These are phyloP conservation scores for Cataglyphis altisquamis DNA, from an alignment of 2,888 invertebrate species.

Conservation along the genomic window DNA sequence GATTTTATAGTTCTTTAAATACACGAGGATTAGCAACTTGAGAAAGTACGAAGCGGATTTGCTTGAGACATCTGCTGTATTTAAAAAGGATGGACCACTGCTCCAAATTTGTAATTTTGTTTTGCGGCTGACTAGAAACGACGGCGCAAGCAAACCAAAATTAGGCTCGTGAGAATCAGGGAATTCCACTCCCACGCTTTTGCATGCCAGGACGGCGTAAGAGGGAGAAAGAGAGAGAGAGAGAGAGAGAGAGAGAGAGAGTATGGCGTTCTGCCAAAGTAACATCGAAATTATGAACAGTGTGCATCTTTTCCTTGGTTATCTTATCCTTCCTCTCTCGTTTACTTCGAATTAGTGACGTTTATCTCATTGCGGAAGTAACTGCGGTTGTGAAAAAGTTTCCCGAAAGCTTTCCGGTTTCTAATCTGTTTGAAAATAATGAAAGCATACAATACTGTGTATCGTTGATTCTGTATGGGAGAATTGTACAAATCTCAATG, in stretches of 20 bases:
- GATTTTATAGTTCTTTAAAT: not conserved
- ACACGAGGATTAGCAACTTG: conserved; percentile 35
- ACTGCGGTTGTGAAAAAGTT: conserved; percentile 30
- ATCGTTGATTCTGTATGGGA: not conserved
- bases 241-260: conserved; percentile 28
- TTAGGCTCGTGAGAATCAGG: conserved; percentile 78
- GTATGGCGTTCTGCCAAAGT: conserved; percentile 69
- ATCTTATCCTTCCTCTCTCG: conserved; percentile 62
- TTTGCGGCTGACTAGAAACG: conserved; percentile 66
- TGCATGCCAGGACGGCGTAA: conserved; percentile 37
- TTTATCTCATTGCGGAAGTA: conserved; percentile 46
- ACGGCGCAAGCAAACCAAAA: conserved; percentile 68
- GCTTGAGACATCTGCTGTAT: conserved; percentile 38
- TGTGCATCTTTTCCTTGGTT: conserved; percentile 59
- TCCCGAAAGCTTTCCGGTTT: conserved; percentile 28
- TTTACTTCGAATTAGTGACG: conserved; percentile 21
- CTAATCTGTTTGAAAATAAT: not conserved
- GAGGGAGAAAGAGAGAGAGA: not conserved
- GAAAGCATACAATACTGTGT: not conserved
- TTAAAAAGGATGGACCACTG: conserved; percentile 66
- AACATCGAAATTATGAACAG: conserved; percentile 67
- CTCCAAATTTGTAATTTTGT: conserved; percentile 74
- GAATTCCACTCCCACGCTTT: conserved; percentile 79
- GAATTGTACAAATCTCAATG: not conserved
- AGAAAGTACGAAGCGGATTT: conserved; percentile 59